Evolutionary conservation across 2,113 vertebrate species (phyloP), one percentile per base, ranked within the genome.

Genomic region (Prunella fulvescens): DNA sequence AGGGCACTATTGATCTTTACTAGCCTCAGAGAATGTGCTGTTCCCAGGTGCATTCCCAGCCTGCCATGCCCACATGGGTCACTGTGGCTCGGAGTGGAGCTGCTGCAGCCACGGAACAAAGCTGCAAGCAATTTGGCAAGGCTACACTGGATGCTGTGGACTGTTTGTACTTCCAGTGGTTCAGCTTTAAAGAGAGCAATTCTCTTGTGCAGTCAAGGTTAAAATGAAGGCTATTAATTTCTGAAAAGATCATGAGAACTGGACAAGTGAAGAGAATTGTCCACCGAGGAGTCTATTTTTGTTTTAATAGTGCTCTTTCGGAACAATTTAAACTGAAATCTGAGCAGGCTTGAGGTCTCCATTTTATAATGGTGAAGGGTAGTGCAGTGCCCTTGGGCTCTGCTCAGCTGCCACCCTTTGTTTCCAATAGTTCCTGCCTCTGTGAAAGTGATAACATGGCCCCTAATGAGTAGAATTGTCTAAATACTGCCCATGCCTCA

Each of bases 161-260:
- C 57, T 91, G n/a, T 74, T 74, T 91, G 53, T 93, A 11, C 45
- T 87, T 90, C 56, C 78, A 92, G 40, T 12, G 37, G 73, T 61
- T 81, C 66, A 82, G 33, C 48, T 91, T 87, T 57, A 87, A 82
- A 87, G 48, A 57, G n/a, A 88, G 37, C 42, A 82, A 74, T 88
- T 93, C 61, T 87, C 24, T 87, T 81, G 57, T 85, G 44, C 81
- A 90, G 71, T 69, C 81, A 73, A 69, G 81, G 85, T 95, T 93
- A 93, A 90, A 96, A 96, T 92, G 90, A 79, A 92, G 53, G 66
- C 79, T 94, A 48, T 80, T 95, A 82, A 90, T 82, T 96, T 94
- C 92, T 90, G 54, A 45, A 79, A 74, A 45, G 65, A 82, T 94
- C n/a, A 45, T 72, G 47, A 77, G 82, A 85, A 72, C 54, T 39